phyloP scores from a whole-genome alignment of 2,888 invertebrate species.

The Marronus borbonicus region DNA sequence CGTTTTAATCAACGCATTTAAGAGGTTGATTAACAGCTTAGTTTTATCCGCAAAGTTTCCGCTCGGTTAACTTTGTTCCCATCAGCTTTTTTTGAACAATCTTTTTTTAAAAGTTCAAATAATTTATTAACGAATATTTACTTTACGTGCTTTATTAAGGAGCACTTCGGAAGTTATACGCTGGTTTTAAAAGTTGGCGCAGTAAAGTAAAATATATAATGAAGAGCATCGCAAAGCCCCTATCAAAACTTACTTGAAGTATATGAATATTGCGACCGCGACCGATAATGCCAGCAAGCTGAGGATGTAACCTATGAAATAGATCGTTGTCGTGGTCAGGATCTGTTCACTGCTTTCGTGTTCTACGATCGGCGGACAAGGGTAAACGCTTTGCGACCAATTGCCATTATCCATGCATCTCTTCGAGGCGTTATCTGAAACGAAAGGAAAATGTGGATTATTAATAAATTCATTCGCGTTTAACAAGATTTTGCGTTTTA shows the following conservation, averaged over 20 bases:
- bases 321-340: conserved; percentile 84
- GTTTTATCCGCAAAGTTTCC: not conserved
- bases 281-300: conserved; percentile 86
- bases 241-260: conserved; percentile 85
- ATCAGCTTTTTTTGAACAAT: not conserved
- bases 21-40: conserved; percentile 7
- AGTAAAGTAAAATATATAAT: no score
- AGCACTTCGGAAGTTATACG: no score
- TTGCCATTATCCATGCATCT: conserved; percentile 84
- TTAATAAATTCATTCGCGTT: not conserved
- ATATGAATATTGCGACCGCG: conserved; percentile 89
- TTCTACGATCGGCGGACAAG: conserved; percentile 63
- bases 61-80: not conserved
- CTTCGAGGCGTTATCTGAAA: conserved; percentile 89
- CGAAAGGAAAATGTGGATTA: conserved; percentile 50
- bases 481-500: no score
- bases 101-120: not conserved
- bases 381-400: conserved; percentile 75
- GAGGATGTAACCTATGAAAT: conserved; percentile 88
- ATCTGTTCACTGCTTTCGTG: conserved; percentile 73
- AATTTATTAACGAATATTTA: no score
- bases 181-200: no score
- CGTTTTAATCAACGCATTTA: not conserved
- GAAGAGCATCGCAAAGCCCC: no score
- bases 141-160: not conserved